Base-by-base conservation (phyloP, 2,113 vertebrate genomes). In the Hypomesus transpacificus region DNA sequence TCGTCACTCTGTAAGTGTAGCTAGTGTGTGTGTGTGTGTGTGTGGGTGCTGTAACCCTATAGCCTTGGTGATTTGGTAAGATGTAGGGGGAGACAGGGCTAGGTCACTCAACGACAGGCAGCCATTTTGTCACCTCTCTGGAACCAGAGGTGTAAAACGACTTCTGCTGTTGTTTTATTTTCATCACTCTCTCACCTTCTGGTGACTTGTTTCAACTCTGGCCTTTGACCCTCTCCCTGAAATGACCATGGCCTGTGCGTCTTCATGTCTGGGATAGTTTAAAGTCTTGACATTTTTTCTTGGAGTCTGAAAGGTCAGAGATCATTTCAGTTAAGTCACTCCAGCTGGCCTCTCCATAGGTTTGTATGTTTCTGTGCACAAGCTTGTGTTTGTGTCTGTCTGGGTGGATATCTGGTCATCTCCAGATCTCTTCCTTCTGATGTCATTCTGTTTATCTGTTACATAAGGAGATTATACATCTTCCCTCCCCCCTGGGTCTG, bases 211-310 rank as follows among this genome's bases (percentile, higher is more conserved):
- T 6, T 80, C 78, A 83, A 76, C 82, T 79, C 73, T 79, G 68
- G 78, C 59, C 80, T 68, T 22, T 67, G 66, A 73, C 70, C 58
- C 58, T 26, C 5, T 58, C 78, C 74, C 70, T 53, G 78, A 85
- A 89, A 87, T 68, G 65, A 78, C 75, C 70, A 74, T 13, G 73
- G 56, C 74, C 66, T 17, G 4, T 67, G 51, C 9, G 39, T 46
- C 39, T 46, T 46, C 77, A 78, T 86, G 64, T 21, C 68, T 80
- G 50, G 65, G 46, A 83, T 87, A 62, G 67, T 77, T 75, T 6
- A 73, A 84, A 65, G 68, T 82, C 77, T 57, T 86, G 39, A 17
- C 77, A 84, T 74, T 75, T 64, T 80, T 58, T 24, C 59, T 75
- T 74, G 75, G n/a, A 14, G 31, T 65, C 46, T 46, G 46, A n/a